Evolutionary conservation across 2,888 invertebrate genomes (phyloP), one percentile per base, ranked within the genome.

Genomic region (Agrochola lota): DNA sequence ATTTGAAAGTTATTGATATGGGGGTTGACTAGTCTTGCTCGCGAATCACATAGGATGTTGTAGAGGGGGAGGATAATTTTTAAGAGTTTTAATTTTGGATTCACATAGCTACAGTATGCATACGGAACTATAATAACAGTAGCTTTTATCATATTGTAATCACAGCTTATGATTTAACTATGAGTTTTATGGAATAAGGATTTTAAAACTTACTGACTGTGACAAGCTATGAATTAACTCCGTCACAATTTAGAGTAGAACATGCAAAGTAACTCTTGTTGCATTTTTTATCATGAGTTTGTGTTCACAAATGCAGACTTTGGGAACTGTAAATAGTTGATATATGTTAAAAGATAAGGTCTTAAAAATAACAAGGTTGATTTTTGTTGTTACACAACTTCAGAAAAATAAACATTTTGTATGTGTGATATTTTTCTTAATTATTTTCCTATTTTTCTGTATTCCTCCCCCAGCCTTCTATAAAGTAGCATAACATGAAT

Each of bases 371-470:
- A 96, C 96, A 95, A 96, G 96, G 96, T 96, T 96, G 96, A 96
- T 96, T 96, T 95, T 96, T 96, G 96, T 96, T 96, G 96, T 96
- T 96, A 96, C 96, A 96, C 96, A 96, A 96, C 95, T 96, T 95
- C 95, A 95, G 94, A 96, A 96, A 95, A 96, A 96, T 96, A 96
- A 96, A 96, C 96, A 96, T 96, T 96, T 96, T 96, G 96, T 96
- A 96, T 95, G 96, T 96, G 96, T 96, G 96, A 95, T 91, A 91
- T 90, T 91, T 92, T 93, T 94, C 91, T 94, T 94, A 88, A 91
- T 95, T 94, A 92, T 94, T 95, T 92, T 91, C 85, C 85, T 84
- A 55, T 35, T 71, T 72, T 82, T 80, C 84, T 81, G 63, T 71
- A 77, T 85, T 89, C 89, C 90, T 91, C 91, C 91, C 91, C 90